phyloP scores from a whole-genome alignment of 2,113 vertebrate genomes.

The Triplophysa dalaica region DNA sequence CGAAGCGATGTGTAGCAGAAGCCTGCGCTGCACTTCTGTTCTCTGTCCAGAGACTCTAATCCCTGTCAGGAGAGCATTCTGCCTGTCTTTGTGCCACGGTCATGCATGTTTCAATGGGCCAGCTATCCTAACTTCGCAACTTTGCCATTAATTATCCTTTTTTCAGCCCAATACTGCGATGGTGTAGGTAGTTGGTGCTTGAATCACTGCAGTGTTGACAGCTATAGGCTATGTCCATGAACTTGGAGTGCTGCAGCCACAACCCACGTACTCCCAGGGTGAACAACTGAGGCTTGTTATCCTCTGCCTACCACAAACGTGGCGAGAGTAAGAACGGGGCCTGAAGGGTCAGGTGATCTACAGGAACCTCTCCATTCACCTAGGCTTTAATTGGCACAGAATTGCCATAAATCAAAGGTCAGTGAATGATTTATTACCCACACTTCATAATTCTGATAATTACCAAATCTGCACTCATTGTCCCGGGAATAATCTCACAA shows the following conservation, averaged over 20 bases:
- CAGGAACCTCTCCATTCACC: constrained; percentile 59
- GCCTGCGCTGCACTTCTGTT: constrained; percentile 36
- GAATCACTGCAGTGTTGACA: constrained; percentile 68
- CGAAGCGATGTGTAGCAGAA: constrained; percentile 31
- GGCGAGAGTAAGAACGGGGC: constrained; percentile 55
- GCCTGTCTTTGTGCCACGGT: constrained; percentile 17
- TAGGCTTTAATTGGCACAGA: constrained; percentile 68
- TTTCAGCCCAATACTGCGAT: constrained; percentile 61
- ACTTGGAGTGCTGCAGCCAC: constrained; percentile 70
- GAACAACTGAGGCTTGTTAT: constrained; percentile 74
- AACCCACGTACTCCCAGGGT: constrained; percentile 72
- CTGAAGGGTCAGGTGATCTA: constrained; percentile 59
- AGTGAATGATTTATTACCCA: constrained; percentile 66
- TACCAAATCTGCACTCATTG: constrained; percentile 1
- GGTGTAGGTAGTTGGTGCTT: constrained; percentile 54
- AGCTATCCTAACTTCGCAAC: constrained; percentile 30
- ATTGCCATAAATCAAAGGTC: constrained; percentile 64
- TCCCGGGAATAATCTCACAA: constrained; percentile 1
- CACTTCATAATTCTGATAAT: constrained; percentile 51
- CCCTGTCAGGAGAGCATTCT: constrained; percentile 50
- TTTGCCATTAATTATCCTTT: constrained; percentile 60
- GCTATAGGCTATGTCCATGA: constrained; percentile 77
- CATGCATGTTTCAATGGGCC: constrained; percentile 31
- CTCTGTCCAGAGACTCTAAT: constrained; percentile 47
- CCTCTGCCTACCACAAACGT: constrained; percentile 61